Conservation (phyloP, 2,113 vertebrate genomes). For the Centropristis striata region DNA sequence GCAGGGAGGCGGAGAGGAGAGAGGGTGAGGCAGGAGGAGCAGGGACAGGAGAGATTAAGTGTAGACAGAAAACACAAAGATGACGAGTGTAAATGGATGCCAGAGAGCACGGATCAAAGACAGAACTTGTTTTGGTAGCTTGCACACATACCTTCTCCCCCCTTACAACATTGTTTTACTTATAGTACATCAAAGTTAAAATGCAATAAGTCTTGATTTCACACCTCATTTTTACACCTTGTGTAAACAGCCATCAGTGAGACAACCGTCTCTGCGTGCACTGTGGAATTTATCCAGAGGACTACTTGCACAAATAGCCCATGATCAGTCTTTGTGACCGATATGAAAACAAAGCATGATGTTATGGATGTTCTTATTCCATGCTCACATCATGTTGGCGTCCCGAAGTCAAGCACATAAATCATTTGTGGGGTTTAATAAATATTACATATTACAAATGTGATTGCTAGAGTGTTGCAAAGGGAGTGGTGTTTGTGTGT, state of each 20-base stretch:
- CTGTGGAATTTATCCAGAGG: background rate
- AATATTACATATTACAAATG: constrained; percentile 49
- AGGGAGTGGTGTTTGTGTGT: constrained; percentile 47
- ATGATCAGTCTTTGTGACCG: constrained; percentile 23
- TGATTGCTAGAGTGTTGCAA: constrained; percentile 27
- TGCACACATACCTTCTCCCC: background rate
- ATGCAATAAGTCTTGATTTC: constrained; percentile 3
- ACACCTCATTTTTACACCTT: constrained; percentile 20
- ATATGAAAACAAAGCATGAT: constrained; percentile 32
- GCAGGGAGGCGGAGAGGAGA: constrained; percentile 82
- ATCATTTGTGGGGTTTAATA: constrained; percentile 63
- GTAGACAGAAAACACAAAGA: background rate
- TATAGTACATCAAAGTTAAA: constrained; percentile 11
- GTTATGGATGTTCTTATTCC: constrained; percentile 23
- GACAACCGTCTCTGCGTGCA: background rate
- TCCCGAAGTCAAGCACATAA: constrained; percentile 55
- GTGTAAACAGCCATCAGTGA: constrained; percentile 4
- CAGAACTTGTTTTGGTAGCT: background rate
- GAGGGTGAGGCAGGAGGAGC: constrained; percentile 72
- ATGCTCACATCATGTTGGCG: constrained; percentile 54
- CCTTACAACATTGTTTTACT: background rate
- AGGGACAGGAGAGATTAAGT: background rate
- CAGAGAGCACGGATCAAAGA: background rate
- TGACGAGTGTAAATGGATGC: background rate
- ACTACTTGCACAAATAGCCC: constrained; percentile 12